phyloP scores from a whole-genome alignment of 2,888 invertebrate genomes.

The Aphelenchoides bicaudatus region DNA sequence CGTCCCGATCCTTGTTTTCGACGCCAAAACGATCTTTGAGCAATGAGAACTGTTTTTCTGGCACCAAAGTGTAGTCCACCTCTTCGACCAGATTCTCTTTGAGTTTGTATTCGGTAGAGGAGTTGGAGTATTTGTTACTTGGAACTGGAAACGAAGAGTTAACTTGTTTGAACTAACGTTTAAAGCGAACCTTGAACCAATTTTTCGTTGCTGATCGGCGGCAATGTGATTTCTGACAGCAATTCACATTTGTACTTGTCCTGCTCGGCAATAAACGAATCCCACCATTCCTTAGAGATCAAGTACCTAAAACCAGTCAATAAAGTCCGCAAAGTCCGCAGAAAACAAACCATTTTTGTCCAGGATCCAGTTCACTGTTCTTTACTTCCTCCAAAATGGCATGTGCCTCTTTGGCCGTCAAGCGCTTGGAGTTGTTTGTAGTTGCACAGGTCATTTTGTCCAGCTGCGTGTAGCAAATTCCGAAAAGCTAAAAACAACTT shows the following conservation, averaged over 20 bases:
- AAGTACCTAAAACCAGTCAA: conserved; percentile 36
- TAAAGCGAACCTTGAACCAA: no score
- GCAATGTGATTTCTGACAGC: conserved; percentile 34
- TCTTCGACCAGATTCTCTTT: conserved; percentile 34
- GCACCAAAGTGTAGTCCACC: conserved; percentile 40
- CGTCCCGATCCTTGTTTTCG: conserved; percentile 41
- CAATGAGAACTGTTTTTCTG: conserved; percentile 30
- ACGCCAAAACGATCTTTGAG: conserved; percentile 33
- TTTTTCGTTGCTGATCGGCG: conserved; percentile 34
- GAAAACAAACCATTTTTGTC: not conserved
- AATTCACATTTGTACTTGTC: conserved; percentile 22
- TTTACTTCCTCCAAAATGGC: conserved; percentile 1
- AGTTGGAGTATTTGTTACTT: not conserved
- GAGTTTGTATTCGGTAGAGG: conserved; percentile 21
- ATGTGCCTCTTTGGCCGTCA: conserved; percentile 16
- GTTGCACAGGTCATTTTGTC: no score
- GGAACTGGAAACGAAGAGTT: not conserved
- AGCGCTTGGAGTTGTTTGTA: no score
- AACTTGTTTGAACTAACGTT: conserved; percentile 1
- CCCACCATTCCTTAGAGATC: conserved; percentile 43
- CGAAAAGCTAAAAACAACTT: no score
- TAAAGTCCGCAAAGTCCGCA: not conserved
- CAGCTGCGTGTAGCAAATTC: no score
- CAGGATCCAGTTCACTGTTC: not conserved
- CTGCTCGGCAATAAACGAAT: conserved; percentile 17